Evolutionary conservation across 1,140 invertebrate species (phyloP), one percentile per base, ranked within the genome.

Genomic region (Heliconius eleuchia): DNA sequence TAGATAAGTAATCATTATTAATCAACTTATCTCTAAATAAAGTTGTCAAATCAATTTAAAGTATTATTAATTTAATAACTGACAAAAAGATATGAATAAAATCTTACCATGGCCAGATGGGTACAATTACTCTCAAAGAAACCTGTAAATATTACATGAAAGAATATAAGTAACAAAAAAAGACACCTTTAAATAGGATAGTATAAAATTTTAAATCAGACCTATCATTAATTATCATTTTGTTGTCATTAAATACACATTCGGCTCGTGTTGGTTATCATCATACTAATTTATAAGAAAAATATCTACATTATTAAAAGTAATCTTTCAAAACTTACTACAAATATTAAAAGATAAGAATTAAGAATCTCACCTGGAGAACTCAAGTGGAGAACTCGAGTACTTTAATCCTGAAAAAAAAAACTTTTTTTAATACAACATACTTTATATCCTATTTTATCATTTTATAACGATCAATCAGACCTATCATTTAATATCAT

Each of bases 141-240:
- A 66, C 27, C 60, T 66, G 60, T 27, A 23, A 66, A 66, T 13
- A 66, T 66, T 13, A 27, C 7, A 57, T 19, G 2, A 23, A 16
- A n/a, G 7, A 66, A 60, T 27, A 3, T 66, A 27, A 66, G 60
- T 27, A 66, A 66, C 3, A 66, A 66, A 30, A 5, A 27, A 16
- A 19, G 8, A 8, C 11, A 66, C 9, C 9, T 46, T 16, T 1
- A 66, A 27, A 66, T 2, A 66, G 23, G 2, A 66, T 13, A 66
- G 9, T 27, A 66, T 66, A 30, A 66, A 0, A 11, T 66, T 16
- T 50, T 50, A 71, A 81, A 81, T 90, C 90, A 91, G 90, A 83
- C 90, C 90, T 91, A 91, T 91, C 90, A 91, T 91, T 89, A 81
- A 80, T 71, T 90, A 88, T 91, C 88, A 91, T 76, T 76, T 91